A percentile compares a stretch with the other conserved stretches of the same genome.
phyloP scores from a whole-genome alignment of 2,888 invertebrate species.

The Lithophane leautieri region DNA sequence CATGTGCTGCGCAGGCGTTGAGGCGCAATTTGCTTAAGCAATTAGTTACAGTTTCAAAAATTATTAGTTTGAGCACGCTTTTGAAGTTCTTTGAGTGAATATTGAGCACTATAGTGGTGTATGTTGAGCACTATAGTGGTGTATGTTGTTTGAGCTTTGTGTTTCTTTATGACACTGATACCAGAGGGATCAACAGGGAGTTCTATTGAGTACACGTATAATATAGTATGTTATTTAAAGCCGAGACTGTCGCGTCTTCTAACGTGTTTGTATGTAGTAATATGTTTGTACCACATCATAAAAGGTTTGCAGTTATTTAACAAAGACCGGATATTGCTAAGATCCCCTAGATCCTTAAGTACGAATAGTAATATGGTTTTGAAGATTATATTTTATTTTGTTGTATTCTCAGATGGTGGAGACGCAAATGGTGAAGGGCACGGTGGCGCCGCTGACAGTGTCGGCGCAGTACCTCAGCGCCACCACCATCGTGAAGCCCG shows the following conservation, averaged over 20 bases:
- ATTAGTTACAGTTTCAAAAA: not conserved
- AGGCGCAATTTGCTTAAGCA: not conserved
- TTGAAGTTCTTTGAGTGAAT: not conserved
- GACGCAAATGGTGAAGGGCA: constrained; percentile 90
- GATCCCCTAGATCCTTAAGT: not conserved
- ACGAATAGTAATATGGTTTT: not conserved
- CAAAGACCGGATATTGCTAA: constrained; percentile 10
- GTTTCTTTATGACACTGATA: not conserved
- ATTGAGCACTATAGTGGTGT: not conserved
- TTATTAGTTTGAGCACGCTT: not conserved
- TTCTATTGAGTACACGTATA: not conserved
- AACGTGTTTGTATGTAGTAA: not conserved
- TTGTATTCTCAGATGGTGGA: constrained; percentile 81
- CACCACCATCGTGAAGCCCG: constrained; percentile 92
- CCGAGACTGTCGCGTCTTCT: not conserved
- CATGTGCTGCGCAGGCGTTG: not conserved
- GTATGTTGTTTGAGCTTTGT: not conserved
- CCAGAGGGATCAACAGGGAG: not conserved
- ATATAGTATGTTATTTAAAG: not conserved
- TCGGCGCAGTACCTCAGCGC: constrained; percentile 92
- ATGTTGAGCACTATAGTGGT: too few species aligned
- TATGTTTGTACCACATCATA: not conserved
- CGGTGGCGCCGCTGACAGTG: constrained; percentile 91
- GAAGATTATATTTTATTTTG: not conserved
- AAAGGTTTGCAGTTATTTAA: constrained; percentile 54